Conservation (phyloP, 23 tunicate genomes). For the Trididemnum miniatum region DNA sequence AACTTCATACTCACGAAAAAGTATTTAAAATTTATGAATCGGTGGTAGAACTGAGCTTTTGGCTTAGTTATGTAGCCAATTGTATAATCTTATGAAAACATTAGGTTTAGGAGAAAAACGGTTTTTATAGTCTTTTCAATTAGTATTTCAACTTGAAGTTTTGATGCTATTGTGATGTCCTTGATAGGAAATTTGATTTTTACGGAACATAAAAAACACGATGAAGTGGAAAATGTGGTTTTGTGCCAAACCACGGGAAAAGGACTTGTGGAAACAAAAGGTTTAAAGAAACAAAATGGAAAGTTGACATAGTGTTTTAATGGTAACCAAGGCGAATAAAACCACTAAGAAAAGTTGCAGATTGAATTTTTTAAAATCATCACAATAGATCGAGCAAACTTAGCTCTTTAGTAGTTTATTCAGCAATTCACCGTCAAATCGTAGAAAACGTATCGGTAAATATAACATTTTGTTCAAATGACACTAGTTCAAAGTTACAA, state of each 20-base stretch:
- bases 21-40: no score
- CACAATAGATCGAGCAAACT: constrained; percentile 8
- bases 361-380: not conserved
- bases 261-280: not conserved
- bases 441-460: not conserved
- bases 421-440: not conserved
- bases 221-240: not conserved
- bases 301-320: not conserved
- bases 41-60: no score
- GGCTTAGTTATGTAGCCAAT: no score
- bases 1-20: no score
- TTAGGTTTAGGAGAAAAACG: not conserved
- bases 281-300: not conserved
- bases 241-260: not conserved
- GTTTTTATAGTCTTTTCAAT: no score
- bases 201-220: not conserved
- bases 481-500: no score
- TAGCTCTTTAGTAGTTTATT: not conserved
- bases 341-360: not conserved
- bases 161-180: not conserved
- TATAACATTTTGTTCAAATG: not conserved
- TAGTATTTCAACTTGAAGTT: not conserved
- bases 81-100: not conserved
- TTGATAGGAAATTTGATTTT: not conserved
- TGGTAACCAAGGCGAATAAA: not conserved